Base-by-base conservation (phyloP, 2,113 vertebrate species). In the Rafetus swinhoei region DNA sequence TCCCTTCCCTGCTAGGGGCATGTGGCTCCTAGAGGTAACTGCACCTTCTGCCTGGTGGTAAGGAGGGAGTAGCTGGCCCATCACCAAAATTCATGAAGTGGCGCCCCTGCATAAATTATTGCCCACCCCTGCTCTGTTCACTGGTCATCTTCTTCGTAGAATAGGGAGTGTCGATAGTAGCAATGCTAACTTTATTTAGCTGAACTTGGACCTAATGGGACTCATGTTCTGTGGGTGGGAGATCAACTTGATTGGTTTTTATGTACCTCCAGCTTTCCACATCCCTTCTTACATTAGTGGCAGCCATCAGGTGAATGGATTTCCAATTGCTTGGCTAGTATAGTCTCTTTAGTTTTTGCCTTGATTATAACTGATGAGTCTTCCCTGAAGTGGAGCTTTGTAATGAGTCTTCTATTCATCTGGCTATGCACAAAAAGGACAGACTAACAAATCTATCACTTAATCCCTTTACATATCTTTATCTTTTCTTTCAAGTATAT, bases 331-430 rank as follows among this genome's bases (percentile, higher is more conserved):
- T 69, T 60, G 82, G 15, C 6, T 19, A 11, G 65, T 14, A 21
- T n/a, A 85, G 18, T 39, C 13, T 5, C 0, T 3, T 69, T 84
- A 69, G n/a, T 27, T 84, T 76, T 88, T 4, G 6, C 53, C 13
- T 69, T 81, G 13, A 72, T 77, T 8, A 25, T 55, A 39, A 69
- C 2, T 2, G 82, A 85, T 76, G 55, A 39, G 50, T n/a, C 1
- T 1, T 1, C 57, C 89, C 89, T 27, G 0, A 0, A 11, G 3
- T 55, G 56, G 4, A 25, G 3, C 1, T 87, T 82, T 60, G 16
- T 9, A 52, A 89, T 82, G 65, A 56, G 1, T 60, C 15, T 11
- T 94, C 74, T 18, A 93, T 4, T 84, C 29, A 76, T 84, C 6
- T 54, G 65, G 54, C 77, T 79, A 10, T 50, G 53, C 9, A 7